phyloP scores from a whole-genome alignment of 2,888 invertebrate species.

The Timandra comae region DNA sequence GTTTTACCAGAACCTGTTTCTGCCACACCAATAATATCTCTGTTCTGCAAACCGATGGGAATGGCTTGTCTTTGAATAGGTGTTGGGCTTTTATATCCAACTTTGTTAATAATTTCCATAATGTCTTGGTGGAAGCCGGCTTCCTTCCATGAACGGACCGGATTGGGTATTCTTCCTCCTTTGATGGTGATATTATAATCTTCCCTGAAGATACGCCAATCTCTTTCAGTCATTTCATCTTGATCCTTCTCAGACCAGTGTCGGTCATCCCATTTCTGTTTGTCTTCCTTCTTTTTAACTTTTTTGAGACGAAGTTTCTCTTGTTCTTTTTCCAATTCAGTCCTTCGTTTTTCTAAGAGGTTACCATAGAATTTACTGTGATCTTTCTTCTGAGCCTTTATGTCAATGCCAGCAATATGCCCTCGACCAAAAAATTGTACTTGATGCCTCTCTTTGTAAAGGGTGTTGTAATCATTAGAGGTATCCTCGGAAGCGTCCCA shows the following conservation, averaged over 20 bases:
- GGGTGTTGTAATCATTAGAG: conserved; percentile 95
- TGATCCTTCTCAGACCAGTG: conserved; percentile 98
- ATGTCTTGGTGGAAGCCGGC: conserved; percentile 92
- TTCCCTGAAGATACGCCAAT: conserved; percentile 99
- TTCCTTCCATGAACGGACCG: conserved; percentile 96
- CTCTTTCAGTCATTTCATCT: conserved; percentile 98
- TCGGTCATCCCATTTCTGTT: conserved; percentile 98
- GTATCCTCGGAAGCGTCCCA: conserved; percentile 99
- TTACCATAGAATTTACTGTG: conserved; percentile 98
- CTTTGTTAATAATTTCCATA: conserved; percentile 93
- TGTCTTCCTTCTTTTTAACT: conserved; percentile 96
- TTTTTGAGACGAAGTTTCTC: conserved; percentile 95
- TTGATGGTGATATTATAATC: conserved; percentile 99
- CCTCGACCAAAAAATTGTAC: conserved; percentile 99
- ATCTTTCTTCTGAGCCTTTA: conserved; percentile 95
- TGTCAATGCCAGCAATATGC: conserved; percentile 98
- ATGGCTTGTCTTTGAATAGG: conserved; percentile 99
- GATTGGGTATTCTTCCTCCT: conserved; percentile 97
- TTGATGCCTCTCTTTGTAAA: conserved; percentile 98
- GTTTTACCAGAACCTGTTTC: conserved; percentile 99
- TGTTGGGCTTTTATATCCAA: conserved; percentile 98
- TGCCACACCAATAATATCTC: conserved; percentile 99
- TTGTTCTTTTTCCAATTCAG: conserved; percentile 97
- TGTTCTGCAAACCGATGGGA: conserved; percentile 95
- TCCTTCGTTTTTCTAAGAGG: conserved; percentile 94